Evolutionary conservation across 2,797 vertebrate genomes (phyloP).

Genomic region (Aeoliscus strigatus): DNA sequence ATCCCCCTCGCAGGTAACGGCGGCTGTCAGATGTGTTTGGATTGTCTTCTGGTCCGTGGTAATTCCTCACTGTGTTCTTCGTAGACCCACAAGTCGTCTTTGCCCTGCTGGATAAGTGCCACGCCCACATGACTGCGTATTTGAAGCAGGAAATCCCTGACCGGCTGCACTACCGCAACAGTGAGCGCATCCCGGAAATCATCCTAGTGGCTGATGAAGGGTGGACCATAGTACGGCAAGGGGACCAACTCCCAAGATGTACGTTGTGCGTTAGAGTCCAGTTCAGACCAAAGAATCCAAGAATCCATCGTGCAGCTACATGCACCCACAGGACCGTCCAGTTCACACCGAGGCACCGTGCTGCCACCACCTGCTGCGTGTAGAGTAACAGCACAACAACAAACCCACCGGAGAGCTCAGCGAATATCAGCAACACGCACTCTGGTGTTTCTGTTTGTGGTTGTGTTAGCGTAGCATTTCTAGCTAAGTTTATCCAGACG

Average conservation of each 20-base stretch:
- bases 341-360: too few relatives aligned
- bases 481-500: too few relatives aligned
- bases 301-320: too few relatives aligned
- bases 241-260: constrained; percentile 68
- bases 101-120: constrained; percentile 75
- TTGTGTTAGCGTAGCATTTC: too few relatives aligned
- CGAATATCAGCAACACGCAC: too few relatives aligned
- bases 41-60: not conserved
- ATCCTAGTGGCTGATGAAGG: constrained; percentile 90
- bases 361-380: too few relatives aligned
- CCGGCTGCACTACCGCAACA: constrained; percentile 85
- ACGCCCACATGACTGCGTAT: constrained; percentile 81
- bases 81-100: constrained; percentile 76
- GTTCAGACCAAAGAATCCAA: too few relatives aligned
- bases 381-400: too few relatives aligned
- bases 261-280: too few relatives aligned
- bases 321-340: too few relatives aligned
- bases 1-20: constrained; percentile 77
- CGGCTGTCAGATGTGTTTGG: not conserved
- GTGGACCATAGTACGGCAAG: constrained; percentile 85
- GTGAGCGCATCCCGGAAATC: constrained; percentile 82
- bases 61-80: not conserved
- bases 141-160: constrained; percentile 84
- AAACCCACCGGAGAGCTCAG: too few relatives aligned
- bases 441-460: too few relatives aligned